Evolutionary conservation across 2,888 invertebrate species (phyloP).

Genomic region (Cremastinae sp.): DNA sequence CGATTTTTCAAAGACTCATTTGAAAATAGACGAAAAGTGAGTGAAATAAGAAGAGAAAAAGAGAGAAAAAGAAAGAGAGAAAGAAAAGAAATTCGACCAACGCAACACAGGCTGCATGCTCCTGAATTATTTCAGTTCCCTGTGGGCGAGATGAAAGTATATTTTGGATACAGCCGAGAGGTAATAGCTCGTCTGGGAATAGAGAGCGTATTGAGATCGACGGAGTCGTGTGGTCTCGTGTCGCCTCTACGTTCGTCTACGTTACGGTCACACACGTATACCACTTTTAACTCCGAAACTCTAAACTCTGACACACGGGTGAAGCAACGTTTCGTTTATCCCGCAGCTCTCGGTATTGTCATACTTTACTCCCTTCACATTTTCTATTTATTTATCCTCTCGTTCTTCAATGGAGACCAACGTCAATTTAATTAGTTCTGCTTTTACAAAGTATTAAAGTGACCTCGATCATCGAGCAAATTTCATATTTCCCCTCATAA

Average conservation of each 20-base stretch:
- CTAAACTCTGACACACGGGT: constrained; percentile 6
- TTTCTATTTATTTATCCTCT: too few relatives aligned
- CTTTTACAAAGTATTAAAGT: too few relatives aligned
- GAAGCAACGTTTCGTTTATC: constrained; percentile 1
- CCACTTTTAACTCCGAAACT: neutral
- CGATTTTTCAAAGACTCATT: constrained; percentile 25
- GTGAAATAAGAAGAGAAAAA: neutral
- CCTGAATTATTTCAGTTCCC: constrained; percentile 67
- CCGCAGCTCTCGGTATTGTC: too few relatives aligned
- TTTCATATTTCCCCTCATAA: too few relatives aligned
- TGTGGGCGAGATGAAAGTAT: constrained; percentile 67
- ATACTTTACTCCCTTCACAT: too few relatives aligned
- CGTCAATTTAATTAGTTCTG: too few relatives aligned
- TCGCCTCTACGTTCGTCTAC: constrained; percentile 1
- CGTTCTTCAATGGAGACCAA: too few relatives aligned
- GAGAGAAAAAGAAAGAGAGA: neutral
- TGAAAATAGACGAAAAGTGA: neutral
- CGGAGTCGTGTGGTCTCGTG: constrained; percentile 28
- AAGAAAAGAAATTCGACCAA: constrained; percentile 10
- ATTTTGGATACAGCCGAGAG: constrained; percentile 72
- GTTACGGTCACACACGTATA: constrained; percentile 8
- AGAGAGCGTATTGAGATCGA: constrained; percentile 56
- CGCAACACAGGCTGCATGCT: constrained; percentile 40
- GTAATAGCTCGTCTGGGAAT: constrained; percentile 69
- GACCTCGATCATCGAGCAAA: too few relatives aligned